Conservation (phyloP, 2,113 vertebrate genomes). For the Tonatia bakeri region DNA sequence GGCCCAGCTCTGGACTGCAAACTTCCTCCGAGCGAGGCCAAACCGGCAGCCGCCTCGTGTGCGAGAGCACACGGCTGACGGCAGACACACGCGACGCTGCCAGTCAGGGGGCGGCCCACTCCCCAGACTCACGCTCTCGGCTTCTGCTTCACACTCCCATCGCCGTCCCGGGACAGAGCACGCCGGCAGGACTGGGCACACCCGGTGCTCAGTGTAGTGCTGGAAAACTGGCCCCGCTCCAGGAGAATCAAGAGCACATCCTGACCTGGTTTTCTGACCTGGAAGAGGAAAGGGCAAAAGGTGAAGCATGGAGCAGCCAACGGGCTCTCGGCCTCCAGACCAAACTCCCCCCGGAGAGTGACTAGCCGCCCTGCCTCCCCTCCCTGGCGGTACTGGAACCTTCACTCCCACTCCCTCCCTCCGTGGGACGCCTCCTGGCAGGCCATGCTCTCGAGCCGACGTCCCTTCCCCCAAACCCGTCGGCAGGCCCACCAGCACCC, state of each 20-base stretch:
- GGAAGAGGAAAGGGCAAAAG: not conserved
- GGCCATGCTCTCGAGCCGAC: not conserved
- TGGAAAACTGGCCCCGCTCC: conserved; percentile 90
- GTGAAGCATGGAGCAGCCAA: not conserved
- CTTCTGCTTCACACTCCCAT: conserved; percentile 92
- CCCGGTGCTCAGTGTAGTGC: conserved; percentile 88
- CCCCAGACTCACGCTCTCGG: conserved; percentile 84
- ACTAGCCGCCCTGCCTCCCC: rapidly evolving
- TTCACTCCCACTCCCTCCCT: not conserved
- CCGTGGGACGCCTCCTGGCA: not conserved
- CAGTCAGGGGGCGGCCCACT: not conserved
- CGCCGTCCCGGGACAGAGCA: conserved; percentile 87
- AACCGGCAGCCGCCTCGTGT: not conserved
- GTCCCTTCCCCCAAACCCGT: rapidly evolving
- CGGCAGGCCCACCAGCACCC: not conserved
- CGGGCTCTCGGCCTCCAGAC: not conserved
- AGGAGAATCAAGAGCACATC: conserved; percentile 90
- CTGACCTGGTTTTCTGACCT: conserved; percentile 94
- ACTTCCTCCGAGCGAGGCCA: not conserved
- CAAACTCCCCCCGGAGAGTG: not conserved
- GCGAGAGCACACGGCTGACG: not conserved
- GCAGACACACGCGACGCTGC: rapidly evolving
- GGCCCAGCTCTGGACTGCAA: rapidly evolving
- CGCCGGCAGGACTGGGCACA: conserved; percentile 91
- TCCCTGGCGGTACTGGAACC: rapidly evolving